Evolutionary conservation across 2,888 invertebrate species (phyloP), one percentile per base, ranked within the genome.

Genomic region (Dastarcus helophoroides): DNA sequence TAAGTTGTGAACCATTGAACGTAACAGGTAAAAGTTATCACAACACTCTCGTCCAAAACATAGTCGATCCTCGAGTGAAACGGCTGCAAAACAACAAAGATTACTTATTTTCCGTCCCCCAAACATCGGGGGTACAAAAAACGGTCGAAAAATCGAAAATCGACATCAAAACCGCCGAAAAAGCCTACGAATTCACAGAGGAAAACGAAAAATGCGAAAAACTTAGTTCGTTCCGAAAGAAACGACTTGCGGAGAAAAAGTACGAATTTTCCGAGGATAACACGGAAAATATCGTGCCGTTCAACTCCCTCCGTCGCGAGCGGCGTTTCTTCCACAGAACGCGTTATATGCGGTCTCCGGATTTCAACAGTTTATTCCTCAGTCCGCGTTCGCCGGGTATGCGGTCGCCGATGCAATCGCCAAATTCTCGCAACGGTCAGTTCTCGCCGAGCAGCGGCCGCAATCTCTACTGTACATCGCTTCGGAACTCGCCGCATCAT

Each of bases 261-360:
- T 90, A 90, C 53, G 89, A 89, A 52, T 89, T 90, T 52, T 83
- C 82, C 0, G 88, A 86, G 46, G 85, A 85, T 38, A 63, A 63
- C 35, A 73, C 70, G 48, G 74, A 74, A 46, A 75, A 75, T 48
- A 75, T 75, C 28, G 71, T 74, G 21, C 74, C 74, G 23, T 75
- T 73, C 51, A 67, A 74, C 49, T 71, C 73, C n/a, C 53, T 74
- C 41, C 59, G 74, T 8, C 51, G 57, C 3, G 63, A 63, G 39
- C 44, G 60, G 3, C 47, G 58, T 12, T 60, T 51, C 40, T 60
- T 51, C 41, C 48, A 54, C 3, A 53, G 56, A 26, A 49, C 32
- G 23, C 53, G 52, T 31, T 54, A 45, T 27, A 50, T 58, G 13
- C 50, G 55, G 13, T 60, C 60, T 2, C 59, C 62, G 3, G 62